Base-by-base conservation (phyloP, 2,797 vertebrate genomes). In the Odontamblyopus rebecca region DNA sequence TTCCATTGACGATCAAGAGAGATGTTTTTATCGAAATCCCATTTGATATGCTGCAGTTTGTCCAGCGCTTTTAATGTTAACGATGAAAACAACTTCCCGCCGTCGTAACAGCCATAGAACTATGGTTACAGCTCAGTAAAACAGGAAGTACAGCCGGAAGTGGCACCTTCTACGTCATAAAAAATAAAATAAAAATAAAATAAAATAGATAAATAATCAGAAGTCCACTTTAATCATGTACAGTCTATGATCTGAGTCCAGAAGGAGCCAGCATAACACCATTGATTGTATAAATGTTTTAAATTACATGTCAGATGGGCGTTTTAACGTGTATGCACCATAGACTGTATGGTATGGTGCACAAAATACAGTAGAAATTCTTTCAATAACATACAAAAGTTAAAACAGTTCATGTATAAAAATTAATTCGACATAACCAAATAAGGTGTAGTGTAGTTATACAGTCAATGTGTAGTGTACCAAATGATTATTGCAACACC, bases 21-120 rank as follows among this genome's bases (percentile, higher is more conserved):
- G 79, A 61, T 12, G 32, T 15, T 64, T 74, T 63, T 65, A n/a
- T 59, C 26, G 59, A 38, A 27, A 29, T 61, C 67, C 19, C 51
- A 56, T 67, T 56, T 11, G 26, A 56, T 51, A 65, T 11, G 61
- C 56, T 65, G 3, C 2, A 6, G 30, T 16, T 16, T 15, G 4
- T 23, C 4, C 7, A 51, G 71, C 44, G 13, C 51, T 54, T 30
- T n/a, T 13, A 8, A 51, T 68, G 59, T 68, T 83, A 78, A 50
- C 8, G 60, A 60, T 30, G 51, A 67, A 7, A 78, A 66, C 27
- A 85, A 89, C 81, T 91, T 89, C 89, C 89, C 89, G 89, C 89
- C 90, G 90, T 76, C 83, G 86, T 41, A 64, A 32, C 56, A 44
- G 67, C 81, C 71, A 23, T 23, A 23, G 23, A 23, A 23, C 23